Percentiles rank a stretch among this genome's conserved stretches.
These are phyloP conservation scores for Troides helena DNA, from an alignment of 2,888 invertebrate species.

Conservation along the genomic window DNA sequence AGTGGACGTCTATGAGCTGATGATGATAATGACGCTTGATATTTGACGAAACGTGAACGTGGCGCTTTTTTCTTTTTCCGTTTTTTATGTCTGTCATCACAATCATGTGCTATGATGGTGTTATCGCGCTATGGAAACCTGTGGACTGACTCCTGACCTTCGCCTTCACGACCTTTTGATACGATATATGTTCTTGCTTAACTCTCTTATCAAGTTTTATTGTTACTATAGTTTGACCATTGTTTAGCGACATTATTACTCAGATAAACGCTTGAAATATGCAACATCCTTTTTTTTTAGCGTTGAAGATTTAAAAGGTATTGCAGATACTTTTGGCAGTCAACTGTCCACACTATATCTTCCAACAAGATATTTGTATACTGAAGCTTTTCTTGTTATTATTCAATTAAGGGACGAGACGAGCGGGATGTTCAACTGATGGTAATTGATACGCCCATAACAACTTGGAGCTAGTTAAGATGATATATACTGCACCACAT, in stretches of 20 bases:
- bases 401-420: too few species aligned
- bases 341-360: neutral
- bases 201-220: neutral
- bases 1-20: too few species aligned
- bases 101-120: slow-evolving; percentile 18
- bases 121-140: slow-evolving; percentile 25
- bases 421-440: too few species aligned
- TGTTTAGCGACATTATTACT: neutral
- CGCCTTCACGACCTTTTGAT: neutral
- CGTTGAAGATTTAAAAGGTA: neutral
- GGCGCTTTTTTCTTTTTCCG: neutral
- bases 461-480: too few species aligned
- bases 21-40: neutral
- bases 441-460: too few species aligned
- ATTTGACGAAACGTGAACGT: neutral
- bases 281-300: neutral
- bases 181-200: slow-evolving; percentile 24
- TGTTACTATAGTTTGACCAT: neutral
- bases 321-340: neutral
- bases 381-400: neutral
- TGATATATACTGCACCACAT: too few species aligned
- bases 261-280: neutral
- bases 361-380: neutral
- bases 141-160: slow-evolving; percentile 8
- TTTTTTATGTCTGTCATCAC: too few species aligned